Conservation (phyloP, 2,888 invertebrate species). For the Hirtodrosophila histrioides region DNA sequence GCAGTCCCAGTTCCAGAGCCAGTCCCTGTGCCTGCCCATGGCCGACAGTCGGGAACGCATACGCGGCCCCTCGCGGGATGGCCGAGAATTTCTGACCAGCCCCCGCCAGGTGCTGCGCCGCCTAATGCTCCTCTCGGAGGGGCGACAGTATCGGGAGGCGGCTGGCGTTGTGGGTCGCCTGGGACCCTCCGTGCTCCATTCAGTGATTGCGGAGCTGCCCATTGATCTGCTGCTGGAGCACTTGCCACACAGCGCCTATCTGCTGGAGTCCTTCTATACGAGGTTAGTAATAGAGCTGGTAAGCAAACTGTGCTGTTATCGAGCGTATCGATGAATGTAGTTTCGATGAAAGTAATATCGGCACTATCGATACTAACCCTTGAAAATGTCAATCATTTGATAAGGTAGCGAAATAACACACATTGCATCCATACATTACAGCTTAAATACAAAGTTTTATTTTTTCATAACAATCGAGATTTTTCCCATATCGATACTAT, state of each 20-base stretch:
- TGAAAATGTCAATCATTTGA: too few species aligned
- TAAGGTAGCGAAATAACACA: too few species aligned
- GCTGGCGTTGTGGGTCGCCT: conserved; percentile 92
- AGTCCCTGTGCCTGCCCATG: conserved; percentile 84
- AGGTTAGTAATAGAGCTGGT: conserved; percentile 85
- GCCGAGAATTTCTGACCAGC: conserved; percentile 87
- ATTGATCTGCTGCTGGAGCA: conserved; percentile 95
- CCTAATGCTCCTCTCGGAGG: conserved; percentile 93
- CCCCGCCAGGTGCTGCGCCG: conserved; percentile 88
- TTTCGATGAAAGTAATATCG: too few species aligned
- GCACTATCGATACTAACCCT: too few species aligned
- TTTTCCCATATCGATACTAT: too few species aligned
- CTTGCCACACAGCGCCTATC: conserved; percentile 93
- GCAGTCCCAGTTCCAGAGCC: conserved; percentile 29
- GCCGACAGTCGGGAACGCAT: conserved; percentile 90
- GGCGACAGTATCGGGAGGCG: conserved; percentile 95
- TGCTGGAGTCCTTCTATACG: conserved; percentile 92
- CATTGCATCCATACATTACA: too few species aligned
- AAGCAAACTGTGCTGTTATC: too few species aligned
- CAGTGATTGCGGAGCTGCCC: conserved; percentile 91
- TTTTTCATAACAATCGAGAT: too few species aligned
- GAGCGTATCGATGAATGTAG: too few species aligned
- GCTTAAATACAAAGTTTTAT: too few species aligned
- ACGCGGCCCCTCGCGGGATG: conserved; percentile 87
- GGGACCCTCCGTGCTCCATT: conserved; percentile 91